Percentiles rank a stretch among this genome's conserved stretches.
These are phyloP conservation scores for Caenorhabditis latens DNA, from an alignment of 1,140 invertebrate genomes.

Conservation along the genomic window DNA sequence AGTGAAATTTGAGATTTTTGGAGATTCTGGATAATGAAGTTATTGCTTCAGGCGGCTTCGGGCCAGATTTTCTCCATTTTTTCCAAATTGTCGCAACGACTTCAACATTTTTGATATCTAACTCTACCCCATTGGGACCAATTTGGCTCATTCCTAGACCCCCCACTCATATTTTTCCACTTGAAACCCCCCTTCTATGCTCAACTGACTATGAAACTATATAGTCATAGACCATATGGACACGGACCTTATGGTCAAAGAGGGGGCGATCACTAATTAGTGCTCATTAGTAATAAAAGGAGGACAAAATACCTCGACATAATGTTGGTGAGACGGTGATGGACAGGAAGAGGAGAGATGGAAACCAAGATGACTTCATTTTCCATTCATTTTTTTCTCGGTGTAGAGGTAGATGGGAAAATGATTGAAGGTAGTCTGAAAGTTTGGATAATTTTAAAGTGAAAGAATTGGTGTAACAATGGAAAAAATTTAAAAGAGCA, in stretches of 20 bases:
- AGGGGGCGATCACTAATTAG: constrained; percentile 4
- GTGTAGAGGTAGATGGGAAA: background rate
- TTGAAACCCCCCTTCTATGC: background rate
- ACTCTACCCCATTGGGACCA: background rate
- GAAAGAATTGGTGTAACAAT: background rate
- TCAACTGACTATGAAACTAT: constrained; percentile 17
- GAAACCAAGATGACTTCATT: constrained; percentile 1
- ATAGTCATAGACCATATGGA: constrained; percentile 30
- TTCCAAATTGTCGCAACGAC: too few species aligned
- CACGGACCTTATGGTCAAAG: constrained; percentile 5
- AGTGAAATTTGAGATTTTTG: too few species aligned
- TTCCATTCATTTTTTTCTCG: background rate
- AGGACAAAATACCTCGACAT: constrained; percentile 18
- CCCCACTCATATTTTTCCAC: background rate
- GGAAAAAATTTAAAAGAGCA: background rate
- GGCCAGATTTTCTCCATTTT: too few species aligned
- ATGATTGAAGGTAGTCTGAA: background rate
- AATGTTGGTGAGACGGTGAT: background rate
- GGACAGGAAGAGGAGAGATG: background rate
- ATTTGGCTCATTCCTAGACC: background rate
- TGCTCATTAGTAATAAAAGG: constrained; percentile 2
- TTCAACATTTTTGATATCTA: background rate
- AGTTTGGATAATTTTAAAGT: background rate
- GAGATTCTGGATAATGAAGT: too few species aligned
- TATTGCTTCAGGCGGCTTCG: too few species aligned